phyloP scores from a whole-genome alignment of 1,140 invertebrate species.

The Ephestia elutella region DNA sequence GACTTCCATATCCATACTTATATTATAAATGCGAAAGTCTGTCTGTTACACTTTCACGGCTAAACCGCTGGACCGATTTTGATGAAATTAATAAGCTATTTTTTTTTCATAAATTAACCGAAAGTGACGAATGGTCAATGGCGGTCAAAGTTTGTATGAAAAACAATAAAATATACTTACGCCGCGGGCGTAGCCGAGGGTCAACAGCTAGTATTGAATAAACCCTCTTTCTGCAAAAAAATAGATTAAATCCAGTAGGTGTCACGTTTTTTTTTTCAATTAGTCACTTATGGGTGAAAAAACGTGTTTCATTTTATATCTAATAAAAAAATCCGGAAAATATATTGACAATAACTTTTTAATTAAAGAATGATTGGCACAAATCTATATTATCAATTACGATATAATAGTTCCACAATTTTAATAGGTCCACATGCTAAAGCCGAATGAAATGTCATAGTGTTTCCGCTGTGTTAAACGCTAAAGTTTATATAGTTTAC shows the following conservation, averaged over 20 bases:
- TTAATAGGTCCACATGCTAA: background rate
- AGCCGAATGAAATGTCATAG: background rate
- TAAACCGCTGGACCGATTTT: background rate
- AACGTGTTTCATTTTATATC: background rate
- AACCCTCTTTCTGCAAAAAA: too few relatives aligned
- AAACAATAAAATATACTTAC: too few relatives aligned
- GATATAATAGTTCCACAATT: background rate
- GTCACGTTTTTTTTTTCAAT: background rate
- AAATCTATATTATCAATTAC: background rate
- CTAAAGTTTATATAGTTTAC: too few relatives aligned
- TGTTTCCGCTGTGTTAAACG: background rate
- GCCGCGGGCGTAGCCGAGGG: too few relatives aligned
- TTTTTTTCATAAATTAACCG: too few relatives aligned
- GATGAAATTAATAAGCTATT: too few relatives aligned
- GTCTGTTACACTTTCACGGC: background rate
- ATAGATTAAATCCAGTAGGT: too few relatives aligned
- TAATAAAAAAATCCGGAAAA: background rate
- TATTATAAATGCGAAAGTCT: too few relatives aligned
- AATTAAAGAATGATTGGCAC: constrained; percentile 1
- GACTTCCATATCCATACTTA: too few relatives aligned
- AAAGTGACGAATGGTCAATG: too few relatives aligned
- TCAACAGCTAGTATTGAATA: too few relatives aligned
- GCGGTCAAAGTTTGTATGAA: too few relatives aligned
- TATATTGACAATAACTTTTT: background rate
- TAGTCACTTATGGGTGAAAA: background rate